Percentiles rank a stretch among this genome's conserved stretches.
Evolutionary conservation across 30 jellyfish, hydroid and myxozoan genomes (phyloP).

Genomic region (Aurelia coerulea): DNA sequence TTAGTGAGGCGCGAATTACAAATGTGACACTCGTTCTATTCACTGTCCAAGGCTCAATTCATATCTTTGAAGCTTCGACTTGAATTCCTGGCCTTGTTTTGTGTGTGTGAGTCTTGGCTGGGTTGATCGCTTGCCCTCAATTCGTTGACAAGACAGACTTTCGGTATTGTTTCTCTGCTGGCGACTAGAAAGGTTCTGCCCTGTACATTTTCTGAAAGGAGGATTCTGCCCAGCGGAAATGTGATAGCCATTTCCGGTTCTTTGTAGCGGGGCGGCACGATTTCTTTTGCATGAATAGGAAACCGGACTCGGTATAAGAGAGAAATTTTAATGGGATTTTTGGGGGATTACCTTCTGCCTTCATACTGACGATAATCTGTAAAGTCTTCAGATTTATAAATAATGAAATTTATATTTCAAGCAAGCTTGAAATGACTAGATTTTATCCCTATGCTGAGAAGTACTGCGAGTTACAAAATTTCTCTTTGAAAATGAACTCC

Average conservation of each 20-base stretch:
- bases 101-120: not conserved
- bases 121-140: constrained; percentile 48
- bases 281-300: not conserved
- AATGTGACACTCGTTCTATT: not conserved
- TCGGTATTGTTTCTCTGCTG: constrained; percentile 69
- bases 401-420: no score
- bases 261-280: constrained; percentile 19
- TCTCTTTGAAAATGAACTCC: no score
- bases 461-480: no score
- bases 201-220: constrained; percentile 54
- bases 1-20: constrained; percentile 49
- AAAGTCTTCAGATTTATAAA: no score
- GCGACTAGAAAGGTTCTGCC: constrained; percentile 63
- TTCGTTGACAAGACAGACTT: constrained; percentile 41
- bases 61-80: constrained; percentile 23
- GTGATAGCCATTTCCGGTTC: constrained; percentile 60
- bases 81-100: constrained; percentile 4
- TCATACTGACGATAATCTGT: no score
- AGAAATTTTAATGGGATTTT: constrained; percentile 14
- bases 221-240: constrained; percentile 78
- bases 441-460: no score
- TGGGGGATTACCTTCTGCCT: constrained; percentile 20
- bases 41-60: constrained; percentile 20
- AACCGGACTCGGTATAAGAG: constrained; percentile 45
- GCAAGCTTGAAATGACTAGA: constrained; percentile 5